Conservation (phyloP, 2,888 invertebrate species). For the Drosophila cognata region DNA sequence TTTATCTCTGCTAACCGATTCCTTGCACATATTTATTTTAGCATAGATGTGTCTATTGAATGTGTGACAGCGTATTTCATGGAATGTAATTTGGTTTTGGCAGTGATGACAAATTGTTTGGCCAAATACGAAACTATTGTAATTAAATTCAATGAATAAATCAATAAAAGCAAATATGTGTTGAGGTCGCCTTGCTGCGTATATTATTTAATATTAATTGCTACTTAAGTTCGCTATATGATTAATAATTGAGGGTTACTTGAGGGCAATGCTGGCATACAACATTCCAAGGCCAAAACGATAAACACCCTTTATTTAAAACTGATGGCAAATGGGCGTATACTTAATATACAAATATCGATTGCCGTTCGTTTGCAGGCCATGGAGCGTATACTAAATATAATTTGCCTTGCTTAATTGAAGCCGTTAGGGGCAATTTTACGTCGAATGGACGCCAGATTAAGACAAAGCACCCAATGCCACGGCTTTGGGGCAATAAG, state of each 20-base stretch:
- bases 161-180: slow-evolving; percentile 1
- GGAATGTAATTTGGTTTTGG: background rate
- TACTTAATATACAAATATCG: slow-evolving; percentile 24
- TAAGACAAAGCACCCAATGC: slow-evolving; percentile 72
- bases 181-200: background rate
- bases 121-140: background rate
- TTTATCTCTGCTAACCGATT: background rate
- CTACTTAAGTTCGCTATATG: background rate
- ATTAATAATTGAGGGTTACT: slow-evolving; percentile 1
- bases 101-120: background rate
- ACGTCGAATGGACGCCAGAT: slow-evolving; percentile 62
- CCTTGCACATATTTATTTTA: background rate
- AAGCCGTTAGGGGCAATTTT: slow-evolving; percentile 62
- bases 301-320: background rate
- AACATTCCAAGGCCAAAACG: slow-evolving; percentile 1
- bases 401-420: slow-evolving; percentile 62
- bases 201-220: background rate
- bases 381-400: slow-evolving; percentile 30
- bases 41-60: background rate
- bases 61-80: background rate
- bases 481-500: slow-evolving; percentile 26
- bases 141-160: slow-evolving; percentile 6
- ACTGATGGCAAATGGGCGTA: background rate
- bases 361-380: slow-evolving; percentile 13
- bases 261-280: background rate